phyloP scores from a whole-genome alignment of 2,113 vertebrate species.

The Eurystomus gularis region DNA sequence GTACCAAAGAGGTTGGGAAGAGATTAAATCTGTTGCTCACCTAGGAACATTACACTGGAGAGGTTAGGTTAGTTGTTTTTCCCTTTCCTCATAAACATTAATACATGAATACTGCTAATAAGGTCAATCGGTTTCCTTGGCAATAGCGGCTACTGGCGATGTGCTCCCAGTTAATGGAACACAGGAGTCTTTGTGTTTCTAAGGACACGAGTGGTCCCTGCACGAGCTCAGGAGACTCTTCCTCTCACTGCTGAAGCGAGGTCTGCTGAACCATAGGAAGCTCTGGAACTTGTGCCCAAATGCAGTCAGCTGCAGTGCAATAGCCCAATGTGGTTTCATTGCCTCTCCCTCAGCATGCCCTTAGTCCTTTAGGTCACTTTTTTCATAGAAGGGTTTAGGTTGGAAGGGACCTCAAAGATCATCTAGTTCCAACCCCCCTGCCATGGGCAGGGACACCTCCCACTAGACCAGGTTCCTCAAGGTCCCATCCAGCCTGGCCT shows the following conservation, averaged over 20 bases:
- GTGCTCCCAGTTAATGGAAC: not conserved
- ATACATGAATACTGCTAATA: not conserved
- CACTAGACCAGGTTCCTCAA: too few relatives aligned
- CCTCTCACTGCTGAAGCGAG: not conserved
- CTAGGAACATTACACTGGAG: not conserved
- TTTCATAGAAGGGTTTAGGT: not conserved
- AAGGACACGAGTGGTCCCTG: not conserved
- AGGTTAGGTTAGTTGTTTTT: not conserved
- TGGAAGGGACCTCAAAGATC: too few relatives aligned
- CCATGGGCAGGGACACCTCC: too few relatives aligned
- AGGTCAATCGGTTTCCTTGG: not conserved
- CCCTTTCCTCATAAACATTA: not conserved
- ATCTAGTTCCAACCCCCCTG: too few relatives aligned
- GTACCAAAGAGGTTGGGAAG: not conserved
- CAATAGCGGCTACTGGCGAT: not conserved
- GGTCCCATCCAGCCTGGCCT: too few relatives aligned
- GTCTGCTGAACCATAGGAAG: not conserved
- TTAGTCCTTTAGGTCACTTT: not conserved
- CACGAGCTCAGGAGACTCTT: not conserved
- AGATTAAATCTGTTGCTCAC: not conserved
- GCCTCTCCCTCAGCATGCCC: accelerated
- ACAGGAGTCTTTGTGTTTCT: not conserved
- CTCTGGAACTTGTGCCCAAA: accelerated
- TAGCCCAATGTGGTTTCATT: accelerated
- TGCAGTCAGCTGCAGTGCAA: not conserved